Percentiles rank a stretch among this genome's conserved stretches.
Conservation (phyloP, 2,888 invertebrate species). For the Gastracanthus pulcherrimus region DNA sequence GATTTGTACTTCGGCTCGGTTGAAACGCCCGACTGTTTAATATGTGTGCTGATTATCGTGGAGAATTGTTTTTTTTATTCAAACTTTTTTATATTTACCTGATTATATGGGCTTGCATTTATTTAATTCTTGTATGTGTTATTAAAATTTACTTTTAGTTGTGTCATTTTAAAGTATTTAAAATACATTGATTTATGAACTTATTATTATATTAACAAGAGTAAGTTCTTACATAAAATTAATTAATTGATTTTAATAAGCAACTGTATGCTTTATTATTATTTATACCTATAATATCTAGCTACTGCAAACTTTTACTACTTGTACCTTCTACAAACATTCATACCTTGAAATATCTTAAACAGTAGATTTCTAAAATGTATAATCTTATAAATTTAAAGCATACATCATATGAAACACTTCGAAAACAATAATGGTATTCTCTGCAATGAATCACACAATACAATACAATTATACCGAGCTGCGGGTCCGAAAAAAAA, state of each 20-base stretch:
- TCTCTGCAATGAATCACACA: constrained; percentile 4
- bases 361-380: too few species aligned
- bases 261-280: too few species aligned
- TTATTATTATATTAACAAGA: too few species aligned
- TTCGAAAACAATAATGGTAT: too few species aligned
- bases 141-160: not conserved
- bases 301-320: too few species aligned
- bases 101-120: not conserved
- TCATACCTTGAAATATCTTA: too few species aligned
- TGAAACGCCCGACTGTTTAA: not conserved
- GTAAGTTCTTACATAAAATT: too few species aligned
- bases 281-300: too few species aligned
- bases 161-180: not conserved
- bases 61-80: not conserved
- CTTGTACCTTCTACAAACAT: too few species aligned
- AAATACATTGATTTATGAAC: not conserved
- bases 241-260: too few species aligned
- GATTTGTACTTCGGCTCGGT: not conserved
- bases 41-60: not conserved
- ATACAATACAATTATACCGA: constrained; percentile 41
- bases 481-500: not conserved
- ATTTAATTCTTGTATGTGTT: not conserved
- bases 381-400: too few species aligned
- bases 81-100: not conserved
- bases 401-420: too few species aligned